These are phyloP conservation scores for Riptortus pedestris DNA, from an alignment of 1,140 invertebrate species.

Conservation along the genomic window DNA sequence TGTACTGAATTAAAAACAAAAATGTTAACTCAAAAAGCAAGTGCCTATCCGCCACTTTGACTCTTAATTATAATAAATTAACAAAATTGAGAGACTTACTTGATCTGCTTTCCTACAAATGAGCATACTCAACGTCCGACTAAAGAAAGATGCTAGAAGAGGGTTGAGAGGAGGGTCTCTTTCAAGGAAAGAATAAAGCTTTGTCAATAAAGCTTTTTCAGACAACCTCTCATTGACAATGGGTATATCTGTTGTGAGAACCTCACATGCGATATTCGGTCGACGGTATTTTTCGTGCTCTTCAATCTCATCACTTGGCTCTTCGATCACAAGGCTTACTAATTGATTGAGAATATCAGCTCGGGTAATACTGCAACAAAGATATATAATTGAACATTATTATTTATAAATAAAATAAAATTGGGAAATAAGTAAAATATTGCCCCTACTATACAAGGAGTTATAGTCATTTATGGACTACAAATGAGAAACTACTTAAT, in stretches of 20 bases:
- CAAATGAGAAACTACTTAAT: too few species aligned
- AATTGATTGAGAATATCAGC: slow-evolving; percentile 76
- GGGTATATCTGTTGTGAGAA: slow-evolving; percentile 79
- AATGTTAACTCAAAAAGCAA: too few species aligned
- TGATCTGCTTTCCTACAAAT: slow-evolving; percentile 32
- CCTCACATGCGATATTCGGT: slow-evolving; percentile 86
- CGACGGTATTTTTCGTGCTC: slow-evolving; percentile 75
- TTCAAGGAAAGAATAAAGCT: slow-evolving; percentile 82
- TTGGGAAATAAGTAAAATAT: too few species aligned
- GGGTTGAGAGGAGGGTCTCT: slow-evolving; percentile 80
- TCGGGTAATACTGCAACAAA: slow-evolving; percentile 61
- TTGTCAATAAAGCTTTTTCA: slow-evolving; percentile 62
- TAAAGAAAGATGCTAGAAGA: slow-evolving; percentile 88
- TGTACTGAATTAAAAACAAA: too few species aligned
- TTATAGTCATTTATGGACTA: too few species aligned
- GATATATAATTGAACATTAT: slow-evolving; percentile 23
- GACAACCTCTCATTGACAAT: slow-evolving; percentile 76
- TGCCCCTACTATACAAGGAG: too few species aligned
- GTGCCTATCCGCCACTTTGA: too few species aligned
- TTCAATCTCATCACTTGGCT: slow-evolving; percentile 66
- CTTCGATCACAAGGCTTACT: slow-evolving; percentile 71
- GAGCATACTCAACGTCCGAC: slow-evolving; percentile 62
- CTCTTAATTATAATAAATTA: too few species aligned
- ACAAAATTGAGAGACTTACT: slow-evolving; percentile 27
- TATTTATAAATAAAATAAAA: background rate